A percentile compares a stretch with the other conserved stretches of the same genome.
These are phyloP conservation scores for Myotis yumanensis DNA, from an alignment of 2,113 vertebrate genomes.

Conservation along the genomic window DNA sequence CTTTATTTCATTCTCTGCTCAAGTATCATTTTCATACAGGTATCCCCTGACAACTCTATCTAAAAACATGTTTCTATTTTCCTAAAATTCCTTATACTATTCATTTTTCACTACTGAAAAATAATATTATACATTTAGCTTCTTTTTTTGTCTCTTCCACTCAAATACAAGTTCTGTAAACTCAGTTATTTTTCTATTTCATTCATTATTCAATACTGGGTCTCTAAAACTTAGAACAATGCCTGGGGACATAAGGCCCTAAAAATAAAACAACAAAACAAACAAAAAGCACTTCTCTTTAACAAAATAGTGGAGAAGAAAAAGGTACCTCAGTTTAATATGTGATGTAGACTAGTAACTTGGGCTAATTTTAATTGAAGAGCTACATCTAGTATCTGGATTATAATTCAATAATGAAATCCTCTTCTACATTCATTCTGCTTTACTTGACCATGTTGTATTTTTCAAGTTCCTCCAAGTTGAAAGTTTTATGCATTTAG, in stretches of 20 bases:
- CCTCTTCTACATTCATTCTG: not conserved
- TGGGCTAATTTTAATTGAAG: slow-evolving; percentile 46
- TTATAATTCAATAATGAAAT: slow-evolving; percentile 59
- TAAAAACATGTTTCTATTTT: not conserved
- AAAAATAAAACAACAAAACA: slow-evolving; percentile 2
- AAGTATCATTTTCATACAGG: not conserved
- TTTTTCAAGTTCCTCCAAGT: slow-evolving; percentile 58
- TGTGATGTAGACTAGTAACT: not conserved
- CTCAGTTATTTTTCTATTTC: not conserved
- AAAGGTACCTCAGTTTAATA: not conserved
- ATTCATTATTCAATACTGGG: not conserved
- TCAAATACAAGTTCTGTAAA: not conserved
- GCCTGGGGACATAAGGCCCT: not conserved
- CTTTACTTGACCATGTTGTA: slow-evolving; percentile 22
- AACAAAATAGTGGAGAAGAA: not conserved
- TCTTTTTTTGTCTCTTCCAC: not conserved
- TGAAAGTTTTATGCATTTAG: slow-evolving; percentile 58
- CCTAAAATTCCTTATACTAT: not conserved
- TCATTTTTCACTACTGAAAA: not conserved
- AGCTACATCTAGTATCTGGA: not conserved
- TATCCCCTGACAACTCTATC: not conserved
- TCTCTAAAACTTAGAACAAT: not conserved
- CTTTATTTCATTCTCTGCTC: not conserved
- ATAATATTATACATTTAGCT: not conserved
- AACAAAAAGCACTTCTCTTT: not conserved